Base-by-base conservation (phyloP, 1,140 invertebrate genomes). In the Drosophila nebulosa region DNA sequence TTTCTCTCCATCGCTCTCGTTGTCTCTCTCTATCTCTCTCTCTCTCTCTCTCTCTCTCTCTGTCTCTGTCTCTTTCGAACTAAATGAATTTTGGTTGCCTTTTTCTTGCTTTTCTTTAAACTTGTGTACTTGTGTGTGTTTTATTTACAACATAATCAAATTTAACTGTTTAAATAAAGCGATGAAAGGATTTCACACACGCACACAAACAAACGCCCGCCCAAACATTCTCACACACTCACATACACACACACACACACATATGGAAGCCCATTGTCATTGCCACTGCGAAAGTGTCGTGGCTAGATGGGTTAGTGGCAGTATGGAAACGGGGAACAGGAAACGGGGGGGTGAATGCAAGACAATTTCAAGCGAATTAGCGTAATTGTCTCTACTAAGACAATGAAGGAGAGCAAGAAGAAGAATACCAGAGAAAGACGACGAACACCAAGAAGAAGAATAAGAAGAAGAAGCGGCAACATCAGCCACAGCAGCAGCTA, bases 361-460 rank as follows among this genome's bases (percentile, higher is more conserved):
- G 74, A 78, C 75, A 78, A 78, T 78, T 78, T 78, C 75, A 78
- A 63, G 67, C 66, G 72, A 89, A 84, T 83, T 89, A 89, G 85
- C 84, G 75, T 71, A 83, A 89, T 83, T 89, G 79, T 78, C 83
- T 81, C 66, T 59, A 57, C 78, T 46, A 69, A 72, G 69, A 76
- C 74, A 76, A 76, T 69, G 69, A 76, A 76, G 32, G 39, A 18
- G 4, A 7, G 39, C 51, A 50, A 52, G 58, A 30, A 72, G 56
- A 56, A 64, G 74, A 59, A 55, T 57, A 26, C 24, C 16, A 18
- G n/a, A 42, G 30, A 51, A 55, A 27, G 32, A 27, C 46, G 71
- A 73, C 53, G 59, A 64, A 71, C 51, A 53, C 21, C 46, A 27
- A 67, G 56, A 42, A 60, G 65, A 59, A 56, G 68, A 21, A 35